Evolutionary conservation across 2,888 invertebrate genomes (phyloP), one percentile per base, ranked within the genome.

Genomic region (Tyria jacobaeae): DNA sequence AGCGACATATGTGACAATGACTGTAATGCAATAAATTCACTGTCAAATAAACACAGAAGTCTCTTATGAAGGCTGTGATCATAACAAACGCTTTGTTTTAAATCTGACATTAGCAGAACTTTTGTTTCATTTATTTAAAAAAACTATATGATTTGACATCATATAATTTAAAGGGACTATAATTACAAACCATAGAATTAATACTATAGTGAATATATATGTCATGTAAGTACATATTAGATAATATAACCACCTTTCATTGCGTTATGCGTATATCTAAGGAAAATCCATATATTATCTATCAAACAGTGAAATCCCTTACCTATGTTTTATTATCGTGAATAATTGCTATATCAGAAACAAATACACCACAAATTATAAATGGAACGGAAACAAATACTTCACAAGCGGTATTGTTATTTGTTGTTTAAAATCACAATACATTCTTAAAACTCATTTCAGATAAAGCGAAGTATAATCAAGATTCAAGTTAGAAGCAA

Each of bases 401-500:
- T 70, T 73, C 68, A 66, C 70, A 61, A 39, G 7, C 51, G 52
- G 56, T 62, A 47, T 50, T 62, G 37, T 53, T 62, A 53, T 69
- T 75, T 75, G 68, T 76, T 70, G 57, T 66, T 73, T 65, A 67
- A 65, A 24, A 68, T 49, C 53, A 71, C 66, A 72, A 69, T 65
- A 65, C 70, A 78, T 75, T 75, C 70, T 68, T 76, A 78, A 72
- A 77, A 79, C 72, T 78, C 77, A 81, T 81, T 81, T 73, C 44
- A 83, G 83, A 85, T 84, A 83, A 81, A 78, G 71, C 73, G 61
- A 76, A 68, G 73, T 73, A 76, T 80, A 82, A 88, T 88, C 86
- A 81, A 83, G 86, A 89, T 86, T 78, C 78, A 80, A 85, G 86
- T 83, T 78, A 73, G 76, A 70, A 83, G 74, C 80, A 83, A 86